Evolutionary conservation across 2,797 vertebrate species (phyloP).

Genomic region (Sylvilagus floridanus): DNA sequence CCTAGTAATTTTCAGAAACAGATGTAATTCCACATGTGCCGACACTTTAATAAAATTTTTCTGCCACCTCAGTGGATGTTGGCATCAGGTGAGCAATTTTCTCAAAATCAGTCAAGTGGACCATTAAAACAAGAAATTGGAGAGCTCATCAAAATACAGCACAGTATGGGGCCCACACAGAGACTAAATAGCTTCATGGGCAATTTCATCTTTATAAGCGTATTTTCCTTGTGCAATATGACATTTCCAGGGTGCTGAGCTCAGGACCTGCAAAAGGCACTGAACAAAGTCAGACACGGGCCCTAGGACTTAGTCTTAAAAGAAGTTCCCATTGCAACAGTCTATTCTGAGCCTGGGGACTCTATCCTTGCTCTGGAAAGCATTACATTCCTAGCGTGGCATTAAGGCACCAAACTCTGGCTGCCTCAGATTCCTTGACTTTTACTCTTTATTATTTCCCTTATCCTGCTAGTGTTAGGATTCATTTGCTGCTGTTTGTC

Average conservation of each 20-base stretch:
- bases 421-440: conserved; percentile 59
- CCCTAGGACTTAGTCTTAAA: conserved; percentile 91
- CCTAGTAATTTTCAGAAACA: too few relatives aligned
- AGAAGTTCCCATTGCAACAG: conserved; percentile 92
- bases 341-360: conserved; percentile 88
- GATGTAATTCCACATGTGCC: too few relatives aligned
- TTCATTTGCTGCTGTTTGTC: background rate
- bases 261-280: conserved; percentile 93
- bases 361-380: background rate
- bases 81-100: too few relatives aligned
- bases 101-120: conserved; percentile 88
- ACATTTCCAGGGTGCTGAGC: conserved; percentile 91
- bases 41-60: too few relatives aligned
- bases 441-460: background rate
- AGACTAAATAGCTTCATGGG: conserved; percentile 89
- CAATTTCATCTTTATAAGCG: conserved; percentile 87
- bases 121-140: conserved; percentile 93
- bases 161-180: conserved; percentile 90
- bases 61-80: too few relatives aligned
- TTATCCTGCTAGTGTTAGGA: background rate
- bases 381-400: background rate
- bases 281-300: conserved; percentile 83
- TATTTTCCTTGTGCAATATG: conserved; percentile 89
- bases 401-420: too few relatives aligned
- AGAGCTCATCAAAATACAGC: conserved; percentile 93